phyloP scores from a whole-genome alignment of 2,113 vertebrate species.

The western clawed frog (Xenopus tropicalis) region DNA sequence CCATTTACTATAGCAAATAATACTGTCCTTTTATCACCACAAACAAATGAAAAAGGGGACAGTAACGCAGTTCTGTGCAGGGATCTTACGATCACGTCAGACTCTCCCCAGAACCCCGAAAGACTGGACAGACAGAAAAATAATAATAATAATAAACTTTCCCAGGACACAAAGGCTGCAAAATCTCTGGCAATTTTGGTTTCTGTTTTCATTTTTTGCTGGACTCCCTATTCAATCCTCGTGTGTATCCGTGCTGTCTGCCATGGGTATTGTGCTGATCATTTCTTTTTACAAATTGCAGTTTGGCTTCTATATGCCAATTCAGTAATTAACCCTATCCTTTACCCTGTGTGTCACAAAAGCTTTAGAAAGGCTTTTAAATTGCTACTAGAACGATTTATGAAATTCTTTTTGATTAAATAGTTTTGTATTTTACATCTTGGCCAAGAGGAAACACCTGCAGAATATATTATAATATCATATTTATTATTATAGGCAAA shows the following conservation, averaged over 20 bases:
- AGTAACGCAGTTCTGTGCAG: too few species aligned
- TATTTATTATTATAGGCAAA: too few species aligned
- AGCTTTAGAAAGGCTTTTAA: slow-evolving; percentile 70
- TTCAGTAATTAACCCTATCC: slow-evolving; percentile 78
- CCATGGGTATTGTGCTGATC: slow-evolving; percentile 49
- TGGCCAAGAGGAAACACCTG: too few species aligned
- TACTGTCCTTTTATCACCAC: too few species aligned
- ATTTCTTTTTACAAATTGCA: slow-evolving; percentile 65
- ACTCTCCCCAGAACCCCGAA: neutral
- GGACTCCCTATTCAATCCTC: slow-evolving; percentile 77
- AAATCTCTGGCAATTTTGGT: slow-evolving; percentile 78
- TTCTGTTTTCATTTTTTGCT: slow-evolving; percentile 73
- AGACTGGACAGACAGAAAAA: neutral
- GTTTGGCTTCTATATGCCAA: slow-evolving; percentile 87
- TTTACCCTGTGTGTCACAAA: slow-evolving; percentile 82
- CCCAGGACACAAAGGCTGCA: slow-evolving; percentile 69
- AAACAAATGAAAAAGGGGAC: too few species aligned
- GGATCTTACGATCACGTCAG: neutral
- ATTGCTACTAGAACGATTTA: neutral
- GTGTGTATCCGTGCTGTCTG: slow-evolving; percentile 70
- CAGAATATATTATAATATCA: too few species aligned
- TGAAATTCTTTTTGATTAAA: too few species aligned
- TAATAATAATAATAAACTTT: slow-evolving; percentile 44
- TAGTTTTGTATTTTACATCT: too few species aligned
- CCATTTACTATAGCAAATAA: too few species aligned